Evolutionary conservation across 2,888 invertebrate species (phyloP).

Genomic region (Acronicta alni): DNA sequence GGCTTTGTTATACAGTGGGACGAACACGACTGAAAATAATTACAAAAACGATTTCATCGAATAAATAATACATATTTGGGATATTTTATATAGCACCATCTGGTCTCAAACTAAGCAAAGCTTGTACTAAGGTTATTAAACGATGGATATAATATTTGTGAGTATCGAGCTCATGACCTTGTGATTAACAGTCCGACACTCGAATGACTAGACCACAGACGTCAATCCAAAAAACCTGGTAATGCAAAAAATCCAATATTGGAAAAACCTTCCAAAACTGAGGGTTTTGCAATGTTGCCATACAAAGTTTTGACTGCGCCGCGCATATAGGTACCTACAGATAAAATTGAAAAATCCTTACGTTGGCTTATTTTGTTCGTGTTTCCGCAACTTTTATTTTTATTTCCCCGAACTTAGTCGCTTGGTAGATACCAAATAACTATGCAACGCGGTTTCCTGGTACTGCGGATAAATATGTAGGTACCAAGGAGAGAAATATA

Average conservation of each 20-base stretch:
- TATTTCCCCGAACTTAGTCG: constrained; percentile 31
- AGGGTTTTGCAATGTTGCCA: neutral
- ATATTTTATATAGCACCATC: no score
- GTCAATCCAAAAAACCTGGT: neutral
- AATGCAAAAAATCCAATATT: neutral
- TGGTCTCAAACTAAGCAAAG: no score
- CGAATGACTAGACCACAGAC: no score
- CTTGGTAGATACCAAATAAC: constrained; percentile 33
- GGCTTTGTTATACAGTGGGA: neutral
- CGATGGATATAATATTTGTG: no score
- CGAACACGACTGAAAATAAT: neutral
- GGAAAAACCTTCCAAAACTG: neutral
- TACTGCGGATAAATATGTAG: constrained; percentile 22
- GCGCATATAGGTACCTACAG: constrained; percentile 18
- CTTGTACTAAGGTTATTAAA: no score
- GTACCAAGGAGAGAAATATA: constrained; percentile 8
- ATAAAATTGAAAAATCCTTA: constrained; percentile 30
- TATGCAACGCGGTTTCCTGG: constrained; percentile 20
- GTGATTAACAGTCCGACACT: no score
- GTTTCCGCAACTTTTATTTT: constrained; percentile 32
- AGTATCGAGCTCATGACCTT: no score
- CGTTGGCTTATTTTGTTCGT: constrained; percentile 25
- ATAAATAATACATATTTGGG: neutral
- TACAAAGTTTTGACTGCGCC: constrained; percentile 11
- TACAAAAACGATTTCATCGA: neutral